phyloP scores from a whole-genome alignment of 2,797 vertebrate genomes.

The Acropternis orthonyx region DNA sequence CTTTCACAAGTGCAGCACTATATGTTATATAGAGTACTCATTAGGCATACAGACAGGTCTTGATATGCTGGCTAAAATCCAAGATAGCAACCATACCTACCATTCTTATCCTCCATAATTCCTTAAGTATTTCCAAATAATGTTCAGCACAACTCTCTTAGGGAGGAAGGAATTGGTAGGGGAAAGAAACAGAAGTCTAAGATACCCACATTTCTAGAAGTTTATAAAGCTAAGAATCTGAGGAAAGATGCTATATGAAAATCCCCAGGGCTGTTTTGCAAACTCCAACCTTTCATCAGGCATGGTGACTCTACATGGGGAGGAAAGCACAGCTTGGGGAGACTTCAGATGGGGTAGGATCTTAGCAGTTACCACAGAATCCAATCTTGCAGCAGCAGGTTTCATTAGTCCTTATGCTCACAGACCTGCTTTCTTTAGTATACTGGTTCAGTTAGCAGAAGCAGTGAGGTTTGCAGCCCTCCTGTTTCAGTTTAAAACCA shows the following conservation, averaged over 20 bases:
- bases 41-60: neutral
- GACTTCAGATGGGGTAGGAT: neutral
- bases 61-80: neutral
- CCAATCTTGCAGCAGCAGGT: neutral
- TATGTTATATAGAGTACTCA: neutral
- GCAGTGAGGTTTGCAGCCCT: neutral
- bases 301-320: neutral
- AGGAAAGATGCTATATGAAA: neutral
- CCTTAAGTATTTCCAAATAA: neutral
- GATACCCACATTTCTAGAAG: neutral
- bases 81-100: neutral
- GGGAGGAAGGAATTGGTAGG: neutral
- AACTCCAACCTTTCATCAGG: neutral
- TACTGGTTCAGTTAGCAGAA: neutral
- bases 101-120: neutral
- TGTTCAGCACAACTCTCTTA: neutral
- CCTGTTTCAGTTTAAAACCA: neutral
- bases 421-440: neutral
- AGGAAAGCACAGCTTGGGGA: neutral
- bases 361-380: neutral
- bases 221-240: neutral
- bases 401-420: neutral
- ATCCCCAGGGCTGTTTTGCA: neutral
- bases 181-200: neutral
- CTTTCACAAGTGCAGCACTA: neutral